phyloP scores from a whole-genome alignment of 2,113 vertebrate species.

The Gila orcuttii region DNA sequence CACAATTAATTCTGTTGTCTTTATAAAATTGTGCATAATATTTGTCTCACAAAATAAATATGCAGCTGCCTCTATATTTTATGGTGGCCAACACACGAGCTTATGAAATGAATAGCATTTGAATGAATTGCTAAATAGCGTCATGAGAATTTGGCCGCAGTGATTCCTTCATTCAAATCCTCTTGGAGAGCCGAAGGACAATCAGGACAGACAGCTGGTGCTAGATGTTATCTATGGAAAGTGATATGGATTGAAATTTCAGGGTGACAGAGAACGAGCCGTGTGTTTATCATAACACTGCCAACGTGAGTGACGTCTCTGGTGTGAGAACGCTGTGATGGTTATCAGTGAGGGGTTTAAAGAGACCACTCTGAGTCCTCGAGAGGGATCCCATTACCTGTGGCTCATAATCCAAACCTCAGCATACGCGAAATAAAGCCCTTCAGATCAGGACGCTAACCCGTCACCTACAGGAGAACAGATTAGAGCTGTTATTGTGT shows the following conservation, averaged over 20 bases:
- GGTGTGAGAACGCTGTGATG: slow-evolving; percentile 11
- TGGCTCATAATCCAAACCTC: slow-evolving; percentile 66
- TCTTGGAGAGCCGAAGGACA: slow-evolving; percentile 34
- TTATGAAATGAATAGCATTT: no score
- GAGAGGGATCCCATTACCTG: slow-evolving; percentile 55
- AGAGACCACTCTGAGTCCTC: not conserved
- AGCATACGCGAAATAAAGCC: slow-evolving; percentile 66
- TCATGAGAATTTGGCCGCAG: no score
- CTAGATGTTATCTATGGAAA: not conserved
- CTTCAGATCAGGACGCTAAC: slow-evolving; percentile 11
- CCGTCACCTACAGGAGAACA: not conserved
- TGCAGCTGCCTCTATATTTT: not conserved
- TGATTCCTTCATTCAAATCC: not conserved
- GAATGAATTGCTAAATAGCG: no score
- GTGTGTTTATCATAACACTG: slow-evolving; percentile 4
- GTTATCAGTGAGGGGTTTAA: slow-evolving; percentile 4
- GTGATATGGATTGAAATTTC: slow-evolving; percentile 12
- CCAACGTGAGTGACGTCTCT: slow-evolving; percentile 38
- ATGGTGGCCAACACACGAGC: not conserved
- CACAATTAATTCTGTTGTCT: no score
- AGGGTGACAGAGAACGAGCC: not conserved
- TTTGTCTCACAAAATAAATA: not conserved
- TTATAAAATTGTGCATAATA: not conserved
- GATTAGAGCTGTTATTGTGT: no score
- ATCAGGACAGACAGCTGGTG: slow-evolving; percentile 7